Conservation (phyloP, 2,888 invertebrate species). For the Drosophila tripunctata region DNA sequence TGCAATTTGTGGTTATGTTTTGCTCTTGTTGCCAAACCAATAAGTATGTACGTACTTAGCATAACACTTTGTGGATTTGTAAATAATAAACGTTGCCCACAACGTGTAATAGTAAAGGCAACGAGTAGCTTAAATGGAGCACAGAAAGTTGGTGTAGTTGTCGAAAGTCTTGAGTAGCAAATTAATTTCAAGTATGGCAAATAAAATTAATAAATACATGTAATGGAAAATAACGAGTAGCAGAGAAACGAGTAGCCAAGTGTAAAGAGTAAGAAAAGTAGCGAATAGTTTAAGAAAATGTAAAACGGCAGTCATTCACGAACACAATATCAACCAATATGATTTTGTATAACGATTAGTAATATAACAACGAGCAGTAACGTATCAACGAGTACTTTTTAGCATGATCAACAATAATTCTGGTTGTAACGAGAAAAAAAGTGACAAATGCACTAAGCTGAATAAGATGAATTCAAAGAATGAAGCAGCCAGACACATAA, state of each 20-base stretch:
- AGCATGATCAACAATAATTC: too few species aligned
- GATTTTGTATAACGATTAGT: too few species aligned
- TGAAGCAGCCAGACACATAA: too few species aligned
- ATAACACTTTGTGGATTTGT: background rate
- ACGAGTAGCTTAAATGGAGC: background rate
- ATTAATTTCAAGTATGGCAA: background rate
- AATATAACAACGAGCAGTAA: background rate
- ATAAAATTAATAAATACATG: background rate
- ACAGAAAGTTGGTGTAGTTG: background rate
- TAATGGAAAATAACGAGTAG: background rate
- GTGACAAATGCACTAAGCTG: too few species aligned
- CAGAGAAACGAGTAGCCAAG: background rate
- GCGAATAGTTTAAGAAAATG: background rate
- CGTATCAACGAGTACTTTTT: background rate
- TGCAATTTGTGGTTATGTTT: constrained; percentile 14
- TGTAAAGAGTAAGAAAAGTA: background rate
- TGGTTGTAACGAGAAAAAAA: too few species aligned
- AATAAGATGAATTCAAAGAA: too few species aligned
- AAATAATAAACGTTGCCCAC: background rate
- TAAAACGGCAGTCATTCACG: too few species aligned
- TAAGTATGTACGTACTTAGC: background rate
- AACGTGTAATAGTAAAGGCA: background rate
- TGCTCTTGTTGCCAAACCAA: constrained; percentile 1
- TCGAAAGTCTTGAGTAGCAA: background rate
- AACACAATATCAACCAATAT: background rate